A percentile compares a stretch with the other conserved stretches of the same genome.
phyloP scores from a whole-genome alignment of 1,140 invertebrate genomes.

The Meloidogyne exigua region DNA sequence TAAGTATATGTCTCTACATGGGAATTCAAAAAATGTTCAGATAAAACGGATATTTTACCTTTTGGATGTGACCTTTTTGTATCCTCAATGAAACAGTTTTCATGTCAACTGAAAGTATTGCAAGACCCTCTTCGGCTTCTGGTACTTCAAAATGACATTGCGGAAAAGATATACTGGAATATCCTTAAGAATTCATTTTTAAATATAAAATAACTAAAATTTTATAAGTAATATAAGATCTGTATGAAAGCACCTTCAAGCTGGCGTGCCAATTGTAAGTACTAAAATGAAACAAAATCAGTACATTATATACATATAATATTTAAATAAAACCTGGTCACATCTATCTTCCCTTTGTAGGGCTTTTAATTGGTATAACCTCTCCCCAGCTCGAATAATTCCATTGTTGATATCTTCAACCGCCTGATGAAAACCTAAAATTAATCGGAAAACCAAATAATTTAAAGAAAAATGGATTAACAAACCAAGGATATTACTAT shows the following conservation, averaged over 20 bases:
- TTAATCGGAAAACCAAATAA: background rate
- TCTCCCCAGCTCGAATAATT: conserved; percentile 43
- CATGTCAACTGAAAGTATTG: conserved; percentile 34
- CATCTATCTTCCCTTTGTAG: conserved; percentile 56
- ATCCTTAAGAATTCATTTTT: conserved; percentile 24
- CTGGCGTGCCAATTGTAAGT: conserved; percentile 41
- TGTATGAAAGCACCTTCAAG: conserved; percentile 7
- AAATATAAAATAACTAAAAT: background rate
- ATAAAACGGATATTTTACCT: conserved; percentile 24
- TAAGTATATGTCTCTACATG: conserved; percentile 35
- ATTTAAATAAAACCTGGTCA: conserved; percentile 35
- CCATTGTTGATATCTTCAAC: conserved; percentile 56
- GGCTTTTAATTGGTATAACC: conserved; percentile 60
- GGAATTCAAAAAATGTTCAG: background rate
- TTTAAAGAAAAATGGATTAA: too few species aligned
- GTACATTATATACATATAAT: too few species aligned
- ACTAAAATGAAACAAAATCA: conserved; percentile 31
- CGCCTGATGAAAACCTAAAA: conserved; percentile 51
- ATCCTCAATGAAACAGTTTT: conserved; percentile 32
- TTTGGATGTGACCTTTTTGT: conserved; percentile 34
- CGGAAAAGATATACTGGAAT: conserved; percentile 38
- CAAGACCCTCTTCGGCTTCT: conserved; percentile 35
- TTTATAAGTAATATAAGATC: too few species aligned
- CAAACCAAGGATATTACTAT: too few species aligned
- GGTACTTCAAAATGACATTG: conserved; percentile 32